Percentiles rank a stretch among this genome's conserved stretches.
phyloP scores from a whole-genome alignment of 2,797 vertebrate genomes.

The Sparus aurata region DNA sequence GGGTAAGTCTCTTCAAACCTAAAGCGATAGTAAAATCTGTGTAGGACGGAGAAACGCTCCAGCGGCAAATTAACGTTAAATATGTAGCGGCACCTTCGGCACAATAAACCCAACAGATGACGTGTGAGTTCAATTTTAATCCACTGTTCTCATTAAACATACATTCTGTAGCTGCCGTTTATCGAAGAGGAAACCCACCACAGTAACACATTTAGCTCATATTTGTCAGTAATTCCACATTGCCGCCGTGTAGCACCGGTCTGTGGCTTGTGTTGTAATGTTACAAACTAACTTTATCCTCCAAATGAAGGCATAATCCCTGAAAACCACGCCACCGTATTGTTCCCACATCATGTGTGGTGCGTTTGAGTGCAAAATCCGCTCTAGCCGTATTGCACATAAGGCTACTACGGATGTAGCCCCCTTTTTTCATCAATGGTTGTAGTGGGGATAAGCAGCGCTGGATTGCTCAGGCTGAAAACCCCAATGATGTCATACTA shows the following conservation, averaged over 20 bases:
- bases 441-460: conserved; percentile 65
- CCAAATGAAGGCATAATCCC: background rate
- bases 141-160: background rate
- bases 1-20: conserved; percentile 88
- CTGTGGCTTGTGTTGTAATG: conserved; percentile 19
- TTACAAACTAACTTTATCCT: conserved; percentile 71
- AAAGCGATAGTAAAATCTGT: conserved; percentile 17
- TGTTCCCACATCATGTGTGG: background rate
- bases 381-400: conserved; percentile 17
- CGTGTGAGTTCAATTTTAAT: conserved; percentile 52
- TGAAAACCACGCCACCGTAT: background rate
- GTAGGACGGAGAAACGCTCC: conserved; percentile 39
- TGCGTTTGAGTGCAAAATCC: conserved; percentile 41
- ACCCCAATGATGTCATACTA: conserved; percentile 86
- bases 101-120: conserved; percentile 48
- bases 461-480: conserved; percentile 74
- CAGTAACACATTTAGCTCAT: background rate
- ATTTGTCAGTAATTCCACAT: conserved; percentile 8
- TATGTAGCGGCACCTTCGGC: conserved; percentile 27
- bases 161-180: background rate
- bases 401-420: conserved; percentile 68
- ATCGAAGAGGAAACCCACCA: background rate
- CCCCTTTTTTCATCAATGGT: conserved; percentile 80
- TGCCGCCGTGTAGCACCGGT: background rate
- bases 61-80: conserved; percentile 34